Conservation (phyloP, 92 coral and sea anemone species). For the Paramuricea clavata region DNA sequence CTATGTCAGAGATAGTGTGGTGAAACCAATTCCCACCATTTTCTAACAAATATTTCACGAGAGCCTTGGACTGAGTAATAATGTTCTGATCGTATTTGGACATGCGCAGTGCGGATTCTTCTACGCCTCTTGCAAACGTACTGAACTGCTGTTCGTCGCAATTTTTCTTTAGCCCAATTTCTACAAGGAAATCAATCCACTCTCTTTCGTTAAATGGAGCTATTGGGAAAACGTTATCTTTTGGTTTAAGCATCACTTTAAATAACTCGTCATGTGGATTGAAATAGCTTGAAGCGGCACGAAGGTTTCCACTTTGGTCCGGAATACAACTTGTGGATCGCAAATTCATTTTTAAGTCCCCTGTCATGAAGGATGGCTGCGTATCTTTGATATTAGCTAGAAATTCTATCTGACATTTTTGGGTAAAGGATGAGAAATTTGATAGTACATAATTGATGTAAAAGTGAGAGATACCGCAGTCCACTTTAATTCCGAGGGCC, state of each 20-base stretch:
- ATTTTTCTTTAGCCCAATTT: conserved; percentile 29
- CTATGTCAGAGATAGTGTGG: not conserved
- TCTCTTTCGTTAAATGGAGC: not conserved
- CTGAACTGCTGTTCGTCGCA: conserved; percentile 9
- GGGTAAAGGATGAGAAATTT: not conserved
- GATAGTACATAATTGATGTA: conserved; percentile 2
- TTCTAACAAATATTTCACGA: conserved; percentile 28
- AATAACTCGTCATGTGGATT: conserved; percentile 25
- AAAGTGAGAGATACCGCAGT: not conserved
- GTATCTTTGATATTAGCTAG: not conserved
- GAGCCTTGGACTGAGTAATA: conserved; percentile 21
- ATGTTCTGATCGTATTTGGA: not conserved
- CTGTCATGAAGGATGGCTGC: too few relatives aligned
- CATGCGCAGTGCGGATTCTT: not conserved
- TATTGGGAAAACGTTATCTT: not conserved
- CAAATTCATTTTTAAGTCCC: not conserved
- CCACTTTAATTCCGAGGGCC: conserved; percentile 1
- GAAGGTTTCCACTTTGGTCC: conserved; percentile 10
- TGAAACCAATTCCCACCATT: not conserved
- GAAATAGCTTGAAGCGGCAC: not conserved
- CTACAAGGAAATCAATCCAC: conserved; percentile 22
- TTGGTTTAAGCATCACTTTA: conserved; percentile 11
- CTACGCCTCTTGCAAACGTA: conserved; percentile 20
- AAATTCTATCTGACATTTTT: conserved; percentile 11
- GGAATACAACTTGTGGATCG: not conserved